Evolutionary conservation across 2,888 invertebrate species (phyloP).

Genomic region (Stenchaetothrips biformis): DNA sequence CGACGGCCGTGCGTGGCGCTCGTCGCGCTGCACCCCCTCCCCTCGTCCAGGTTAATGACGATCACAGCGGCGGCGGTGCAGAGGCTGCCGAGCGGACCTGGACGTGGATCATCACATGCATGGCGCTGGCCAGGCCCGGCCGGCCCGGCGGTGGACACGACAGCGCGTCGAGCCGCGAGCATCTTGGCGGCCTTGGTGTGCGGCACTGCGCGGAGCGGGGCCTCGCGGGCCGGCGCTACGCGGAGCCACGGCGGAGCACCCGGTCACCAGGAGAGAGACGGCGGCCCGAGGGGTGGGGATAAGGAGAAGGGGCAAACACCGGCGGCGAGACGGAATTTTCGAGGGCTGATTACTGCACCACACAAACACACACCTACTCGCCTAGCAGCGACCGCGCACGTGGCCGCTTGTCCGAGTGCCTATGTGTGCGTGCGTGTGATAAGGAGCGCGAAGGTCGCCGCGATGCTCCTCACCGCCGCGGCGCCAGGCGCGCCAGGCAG

Average conservation of each 20-base stretch:
- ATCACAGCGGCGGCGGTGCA: background rate
- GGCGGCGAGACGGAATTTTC: background rate
- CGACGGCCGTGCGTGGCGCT: constrained; percentile 31
- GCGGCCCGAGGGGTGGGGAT: constrained; percentile 28
- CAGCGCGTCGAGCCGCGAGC: background rate
- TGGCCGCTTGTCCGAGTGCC: background rate
- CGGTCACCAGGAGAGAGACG: constrained; percentile 39
- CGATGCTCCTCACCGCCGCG: too few relatives aligned
- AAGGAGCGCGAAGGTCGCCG: background rate
- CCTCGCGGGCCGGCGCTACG: background rate
- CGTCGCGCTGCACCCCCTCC: background rate
- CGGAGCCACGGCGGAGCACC: constrained; percentile 37
- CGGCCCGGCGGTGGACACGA: background rate
- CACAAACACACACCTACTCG: background rate
- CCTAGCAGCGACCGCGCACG: background rate
- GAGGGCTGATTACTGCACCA: too few relatives aligned
- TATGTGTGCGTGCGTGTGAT: background rate
- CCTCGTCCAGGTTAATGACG: background rate
- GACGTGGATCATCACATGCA: background rate
- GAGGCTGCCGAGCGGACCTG: background rate
- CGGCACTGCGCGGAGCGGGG: too few relatives aligned
- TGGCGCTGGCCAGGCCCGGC: background rate
- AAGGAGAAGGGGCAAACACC: background rate
- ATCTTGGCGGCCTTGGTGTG: background rate
- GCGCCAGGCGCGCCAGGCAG: too few relatives aligned